A percentile compares a stretch with the other conserved stretches of the same genome.
Conservation (phyloP, 2,797 vertebrate species). For the Oreochromis mossambicus region DNA sequence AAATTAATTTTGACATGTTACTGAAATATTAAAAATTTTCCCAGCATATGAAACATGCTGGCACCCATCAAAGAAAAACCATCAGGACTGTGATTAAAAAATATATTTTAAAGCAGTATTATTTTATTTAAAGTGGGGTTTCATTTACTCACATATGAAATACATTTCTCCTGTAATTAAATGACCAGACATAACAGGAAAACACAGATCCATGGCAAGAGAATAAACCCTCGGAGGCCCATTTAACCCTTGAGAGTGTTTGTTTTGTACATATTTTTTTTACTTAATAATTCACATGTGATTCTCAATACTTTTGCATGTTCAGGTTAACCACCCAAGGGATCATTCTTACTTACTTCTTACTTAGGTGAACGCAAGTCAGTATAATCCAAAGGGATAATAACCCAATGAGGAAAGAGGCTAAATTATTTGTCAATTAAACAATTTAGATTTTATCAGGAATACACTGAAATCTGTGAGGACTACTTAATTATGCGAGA, state of each 20-base stretch:
- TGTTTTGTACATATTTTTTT: neutral
- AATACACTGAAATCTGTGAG: neutral
- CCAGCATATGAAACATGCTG: neutral
- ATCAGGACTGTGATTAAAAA: neutral
- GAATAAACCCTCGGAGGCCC: neutral
- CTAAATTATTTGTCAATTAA: neutral
- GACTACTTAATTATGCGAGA: neutral
- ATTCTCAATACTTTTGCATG: neutral
- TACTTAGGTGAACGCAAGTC: neutral
- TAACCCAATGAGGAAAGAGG: neutral
- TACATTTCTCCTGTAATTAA: neutral
- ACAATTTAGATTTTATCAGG: neutral
- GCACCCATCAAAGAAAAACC: neutral
- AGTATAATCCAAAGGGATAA: neutral
- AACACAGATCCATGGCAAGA: neutral
- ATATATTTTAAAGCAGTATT: neutral
- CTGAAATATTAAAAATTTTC: neutral
- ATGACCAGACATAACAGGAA: neutral
- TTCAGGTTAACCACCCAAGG: neutral
- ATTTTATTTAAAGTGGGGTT: neutral
- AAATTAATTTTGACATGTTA: neutral
- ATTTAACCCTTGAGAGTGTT: neutral
- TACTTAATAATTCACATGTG: neutral
- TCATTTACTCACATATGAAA: neutral
- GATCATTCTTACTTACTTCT: conserved; percentile 2